phyloP scores from a whole-genome alignment of 2,888 invertebrate species.

The Dioctria rufipes region DNA sequence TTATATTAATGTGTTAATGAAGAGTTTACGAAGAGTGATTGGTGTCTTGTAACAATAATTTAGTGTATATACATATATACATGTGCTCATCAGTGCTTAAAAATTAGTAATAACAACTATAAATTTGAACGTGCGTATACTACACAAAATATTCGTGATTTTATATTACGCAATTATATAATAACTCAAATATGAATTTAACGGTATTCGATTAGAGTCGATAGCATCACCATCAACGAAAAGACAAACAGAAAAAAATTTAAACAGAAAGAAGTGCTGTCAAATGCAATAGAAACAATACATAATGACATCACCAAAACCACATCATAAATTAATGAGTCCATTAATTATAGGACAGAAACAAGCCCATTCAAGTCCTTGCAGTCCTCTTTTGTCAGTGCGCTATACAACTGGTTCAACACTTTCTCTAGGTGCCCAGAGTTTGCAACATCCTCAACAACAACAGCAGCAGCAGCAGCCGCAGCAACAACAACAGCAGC shows the following conservation, averaged over 20 bases:
- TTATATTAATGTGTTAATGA: no score
- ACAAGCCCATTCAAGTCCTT: conserved; percentile 61
- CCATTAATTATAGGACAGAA: conserved; percentile 56
- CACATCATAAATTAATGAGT: conserved; percentile 59
- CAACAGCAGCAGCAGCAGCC: conserved; percentile 37
- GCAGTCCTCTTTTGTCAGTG: conserved; percentile 58
- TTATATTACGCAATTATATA: background rate
- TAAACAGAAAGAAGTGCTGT: conserved; percentile 8
- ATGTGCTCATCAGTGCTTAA: no score
- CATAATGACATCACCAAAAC: conserved; percentile 60
- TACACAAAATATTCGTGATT: no score
- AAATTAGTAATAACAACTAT: no score
- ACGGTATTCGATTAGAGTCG: background rate
- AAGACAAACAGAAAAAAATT: background rate
- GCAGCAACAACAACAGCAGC: conserved; percentile 47
- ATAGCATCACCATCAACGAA: background rate
- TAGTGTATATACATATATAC: no score
- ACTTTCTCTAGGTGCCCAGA: conserved; percentile 1
- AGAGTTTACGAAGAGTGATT: no score
- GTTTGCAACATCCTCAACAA: conserved; percentile 47
- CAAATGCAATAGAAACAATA: conserved; percentile 51
- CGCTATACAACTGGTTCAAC: conserved; percentile 37
- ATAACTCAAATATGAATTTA: no score
- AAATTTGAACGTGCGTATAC: no score
- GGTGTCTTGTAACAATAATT: no score